These are phyloP conservation scores for Lonchura striata DNA, from an alignment of 2,113 vertebrate species.

Conservation along the genomic window DNA sequence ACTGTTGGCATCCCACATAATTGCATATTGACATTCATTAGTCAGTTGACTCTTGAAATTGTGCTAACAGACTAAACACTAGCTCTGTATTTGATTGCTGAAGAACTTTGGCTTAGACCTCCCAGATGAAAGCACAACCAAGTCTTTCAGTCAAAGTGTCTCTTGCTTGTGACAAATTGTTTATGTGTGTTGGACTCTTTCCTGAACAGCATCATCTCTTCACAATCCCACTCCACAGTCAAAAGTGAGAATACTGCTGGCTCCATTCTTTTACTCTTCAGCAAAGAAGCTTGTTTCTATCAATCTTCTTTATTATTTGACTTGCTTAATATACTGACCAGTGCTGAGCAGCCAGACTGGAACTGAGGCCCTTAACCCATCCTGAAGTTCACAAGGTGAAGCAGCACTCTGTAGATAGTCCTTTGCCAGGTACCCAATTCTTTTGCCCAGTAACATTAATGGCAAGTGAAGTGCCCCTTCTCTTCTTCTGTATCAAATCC, in stretches of 20 bases:
- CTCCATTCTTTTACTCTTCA: not conserved
- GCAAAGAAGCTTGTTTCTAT: not conserved
- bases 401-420: not conserved
- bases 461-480: not conserved
- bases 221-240: not conserved
- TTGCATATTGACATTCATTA: not conserved
- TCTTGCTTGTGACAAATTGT: constrained; percentile 22
- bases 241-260: not conserved
- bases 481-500: not conserved
- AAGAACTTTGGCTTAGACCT: constrained; percentile 15
- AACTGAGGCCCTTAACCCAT: not conserved
- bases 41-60: not conserved
- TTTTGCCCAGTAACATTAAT: not conserved
- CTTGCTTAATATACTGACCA: not conserved
- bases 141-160: constrained; percentile 3
- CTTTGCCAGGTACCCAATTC: not conserved
- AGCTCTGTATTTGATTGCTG: constrained; percentile 18
- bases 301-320: not conserved
- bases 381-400: not conserved
- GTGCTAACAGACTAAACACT: not conserved
- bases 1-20: not conserved
- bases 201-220: not conserved
- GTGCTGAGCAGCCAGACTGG: not conserved
- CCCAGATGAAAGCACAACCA: constrained; percentile 5
- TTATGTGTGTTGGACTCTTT: not conserved